phyloP scores from a whole-genome alignment of 2,888 invertebrate genomes.

The Incurvaria masculella region DNA sequence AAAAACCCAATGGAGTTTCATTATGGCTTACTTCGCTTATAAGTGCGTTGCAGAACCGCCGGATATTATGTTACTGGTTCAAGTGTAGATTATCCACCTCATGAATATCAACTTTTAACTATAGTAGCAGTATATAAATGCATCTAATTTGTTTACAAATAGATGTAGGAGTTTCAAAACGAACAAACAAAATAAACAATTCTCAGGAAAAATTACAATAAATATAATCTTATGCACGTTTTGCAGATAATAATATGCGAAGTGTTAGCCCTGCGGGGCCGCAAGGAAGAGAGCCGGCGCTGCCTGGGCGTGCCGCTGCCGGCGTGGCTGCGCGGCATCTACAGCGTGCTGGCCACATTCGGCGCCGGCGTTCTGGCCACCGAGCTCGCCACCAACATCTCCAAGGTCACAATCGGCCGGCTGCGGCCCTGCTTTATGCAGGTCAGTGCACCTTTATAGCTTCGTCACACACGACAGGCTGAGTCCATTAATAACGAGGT shows the following conservation, averaged over 20 bases:
- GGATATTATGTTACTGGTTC: not conserved
- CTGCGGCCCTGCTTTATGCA: slow-evolving; percentile 91
- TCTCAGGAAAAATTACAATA: not conserved
- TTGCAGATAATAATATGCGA: slow-evolving; percentile 40
- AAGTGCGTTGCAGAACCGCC: too few relatives aligned
- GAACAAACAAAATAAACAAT: not conserved
- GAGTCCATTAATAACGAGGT: too few relatives aligned
- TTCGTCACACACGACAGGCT: too few relatives aligned
- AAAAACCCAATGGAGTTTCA: too few relatives aligned
- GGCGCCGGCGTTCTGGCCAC: slow-evolving; percentile 77
- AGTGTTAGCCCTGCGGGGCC: slow-evolving; percentile 30
- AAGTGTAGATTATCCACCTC: not conserved
- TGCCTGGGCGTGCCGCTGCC: slow-evolving; percentile 62
- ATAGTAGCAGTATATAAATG: not conserved
- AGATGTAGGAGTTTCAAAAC: too few relatives aligned
- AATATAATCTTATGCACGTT: slow-evolving; percentile 3
- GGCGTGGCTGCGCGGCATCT: slow-evolving; percentile 67
- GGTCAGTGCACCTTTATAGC: too few relatives aligned
- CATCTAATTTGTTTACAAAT: too few relatives aligned
- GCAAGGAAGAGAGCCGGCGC: slow-evolving; percentile 30
- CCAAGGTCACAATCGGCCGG: slow-evolving; percentile 93
- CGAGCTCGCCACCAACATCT: slow-evolving; percentile 87
- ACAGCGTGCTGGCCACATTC: slow-evolving; percentile 71
- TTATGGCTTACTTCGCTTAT: too few relatives aligned
- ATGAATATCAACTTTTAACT: not conserved